These are phyloP conservation scores for Euclidia mi DNA, from an alignment of 2,888 invertebrate genomes.

Conservation along the genomic window DNA sequence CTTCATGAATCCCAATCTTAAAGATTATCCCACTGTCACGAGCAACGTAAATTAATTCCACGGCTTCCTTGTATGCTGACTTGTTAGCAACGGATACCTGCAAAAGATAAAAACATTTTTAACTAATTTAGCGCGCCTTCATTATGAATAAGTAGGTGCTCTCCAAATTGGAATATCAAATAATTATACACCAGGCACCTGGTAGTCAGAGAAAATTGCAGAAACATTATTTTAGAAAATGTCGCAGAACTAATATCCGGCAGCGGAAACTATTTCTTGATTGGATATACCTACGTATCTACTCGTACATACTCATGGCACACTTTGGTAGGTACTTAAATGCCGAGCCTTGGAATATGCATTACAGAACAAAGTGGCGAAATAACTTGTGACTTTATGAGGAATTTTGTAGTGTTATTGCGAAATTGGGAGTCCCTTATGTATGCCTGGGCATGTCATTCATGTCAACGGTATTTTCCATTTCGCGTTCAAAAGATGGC, in stretches of 20 bases:
- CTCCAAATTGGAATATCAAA: constrained; percentile 11
- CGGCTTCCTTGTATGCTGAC: constrained; percentile 7
- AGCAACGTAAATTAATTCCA: constrained; percentile 1
- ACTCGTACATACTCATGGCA: constrained; percentile 10
- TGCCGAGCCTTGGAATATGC: constrained; percentile 23
- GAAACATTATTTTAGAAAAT: constrained; percentile 44
- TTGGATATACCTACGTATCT: constrained; percentile 35
- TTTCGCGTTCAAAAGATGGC: constrained; percentile 16
- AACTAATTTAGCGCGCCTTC: neutral
- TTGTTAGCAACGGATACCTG: constrained; percentile 16
- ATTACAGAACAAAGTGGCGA: constrained; percentile 24
- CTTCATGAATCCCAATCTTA: constrained; percentile 15
- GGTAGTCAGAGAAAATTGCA: constrained; percentile 9
- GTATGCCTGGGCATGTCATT: too few species aligned
- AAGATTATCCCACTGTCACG: constrained; percentile 7
- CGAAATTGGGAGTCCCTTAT: constrained; percentile 10
- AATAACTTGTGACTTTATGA: constrained; percentile 31
- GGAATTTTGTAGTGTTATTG: constrained; percentile 21
- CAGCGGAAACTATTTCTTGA: constrained; percentile 58
- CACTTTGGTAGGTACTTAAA: constrained; percentile 5
- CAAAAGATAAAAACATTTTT: constrained; percentile 10
- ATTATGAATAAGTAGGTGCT: neutral
- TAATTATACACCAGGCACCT: neutral
- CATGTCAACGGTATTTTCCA: too few species aligned
- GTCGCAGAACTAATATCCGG: constrained; percentile 54